Base-by-base conservation (phyloP, 2,888 invertebrate species). In the Ophion ellenae region DNA sequence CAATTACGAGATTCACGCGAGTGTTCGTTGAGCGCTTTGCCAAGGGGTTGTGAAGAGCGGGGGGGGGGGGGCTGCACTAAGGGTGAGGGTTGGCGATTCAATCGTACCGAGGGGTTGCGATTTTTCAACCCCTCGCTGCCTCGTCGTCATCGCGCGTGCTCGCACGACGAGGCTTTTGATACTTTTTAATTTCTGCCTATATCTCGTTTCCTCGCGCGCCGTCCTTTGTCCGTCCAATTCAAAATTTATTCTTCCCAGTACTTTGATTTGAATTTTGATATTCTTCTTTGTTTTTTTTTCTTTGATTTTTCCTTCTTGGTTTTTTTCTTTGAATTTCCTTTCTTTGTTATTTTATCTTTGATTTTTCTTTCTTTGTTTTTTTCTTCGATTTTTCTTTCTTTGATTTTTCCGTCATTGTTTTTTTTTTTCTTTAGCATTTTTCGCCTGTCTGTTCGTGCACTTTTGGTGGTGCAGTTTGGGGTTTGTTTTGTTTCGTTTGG, bases 71-170 rank as follows among this genome's bases (percentile, higher is more conserved):
- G 67, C 57, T 28, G 47, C 32, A 76, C 17, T 14, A 57, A 53
- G 84, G 67, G 63, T 63, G 57, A 57, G 84, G 67, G 63, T 67
- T 78, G 57, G 78, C 82, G 84, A 86, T 86, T 84, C 79, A 85
- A 82, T 85, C 84, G 82, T 71, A 45, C 67, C 83, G 66, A 84
- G 75, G 87, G 87, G 82, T 88, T 77, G 84, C 75, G 47, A 47
- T 47, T 47, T 47, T 87, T 81, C 87, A 85, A 76, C 88, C 88
- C 87, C 73, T 81, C 81, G 83, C 71, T 86, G 40, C 63, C 11
- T 45, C 66, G 40, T 69, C 73, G 67, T 32, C 67, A 64, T 67
- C n/a, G 63, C 63, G 24, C 11, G 10, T 53, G 20, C 7, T 14
- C 61, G 36, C 63, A 64, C 66, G 4, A 40, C 75, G 53, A 81